Conservation (phyloP, 2,888 invertebrate species). For the Hipparchia semele region DNA sequence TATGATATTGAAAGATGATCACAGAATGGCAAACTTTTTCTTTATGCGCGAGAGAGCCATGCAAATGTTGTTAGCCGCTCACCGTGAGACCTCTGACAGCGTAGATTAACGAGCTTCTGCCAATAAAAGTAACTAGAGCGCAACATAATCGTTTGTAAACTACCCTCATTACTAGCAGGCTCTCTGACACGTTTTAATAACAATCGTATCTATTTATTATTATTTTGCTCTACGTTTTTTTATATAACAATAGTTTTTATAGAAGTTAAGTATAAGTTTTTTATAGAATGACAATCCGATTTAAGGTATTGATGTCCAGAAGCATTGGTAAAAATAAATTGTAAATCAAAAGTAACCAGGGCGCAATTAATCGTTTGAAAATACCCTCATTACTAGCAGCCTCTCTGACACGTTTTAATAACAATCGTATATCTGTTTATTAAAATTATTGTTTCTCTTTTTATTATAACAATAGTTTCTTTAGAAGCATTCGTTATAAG, state of each 20-base stretch:
- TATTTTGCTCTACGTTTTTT: slow-evolving; percentile 61
- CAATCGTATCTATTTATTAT: slow-evolving; percentile 35
- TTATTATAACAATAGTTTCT: slow-evolving; percentile 61
- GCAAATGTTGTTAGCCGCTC: slow-evolving; percentile 65
- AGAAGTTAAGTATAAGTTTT: no score
- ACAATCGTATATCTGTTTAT: slow-evolving; percentile 21
- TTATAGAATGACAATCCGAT: no score
- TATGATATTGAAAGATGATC: slow-evolving; percentile 46
- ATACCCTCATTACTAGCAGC: slow-evolving; percentile 57
- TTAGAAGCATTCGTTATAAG: slow-evolving; percentile 56
- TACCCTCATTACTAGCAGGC: slow-evolving; percentile 57
- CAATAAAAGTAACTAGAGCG: slow-evolving; percentile 58
- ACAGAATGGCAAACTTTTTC: slow-evolving; percentile 55
- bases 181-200: slow-evolving; percentile 53
- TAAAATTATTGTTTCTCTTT: slow-evolving; percentile 55
- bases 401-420: slow-evolving; percentile 54
- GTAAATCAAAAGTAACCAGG: slow-evolving; percentile 47
- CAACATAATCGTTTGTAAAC: slow-evolving; percentile 49
- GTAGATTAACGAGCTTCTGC: slow-evolving; percentile 61
- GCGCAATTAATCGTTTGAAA: slow-evolving; percentile 48
- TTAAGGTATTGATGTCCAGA: no score
- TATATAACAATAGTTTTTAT: slow-evolving; percentile 62
- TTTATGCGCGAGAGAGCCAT: slow-evolving; percentile 43
- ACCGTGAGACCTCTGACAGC: slow-evolving; percentile 59
- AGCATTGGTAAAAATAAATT: no score